phyloP scores from a whole-genome alignment of 2,113 vertebrate genomes.

The Xyliphius kryptos region DNA sequence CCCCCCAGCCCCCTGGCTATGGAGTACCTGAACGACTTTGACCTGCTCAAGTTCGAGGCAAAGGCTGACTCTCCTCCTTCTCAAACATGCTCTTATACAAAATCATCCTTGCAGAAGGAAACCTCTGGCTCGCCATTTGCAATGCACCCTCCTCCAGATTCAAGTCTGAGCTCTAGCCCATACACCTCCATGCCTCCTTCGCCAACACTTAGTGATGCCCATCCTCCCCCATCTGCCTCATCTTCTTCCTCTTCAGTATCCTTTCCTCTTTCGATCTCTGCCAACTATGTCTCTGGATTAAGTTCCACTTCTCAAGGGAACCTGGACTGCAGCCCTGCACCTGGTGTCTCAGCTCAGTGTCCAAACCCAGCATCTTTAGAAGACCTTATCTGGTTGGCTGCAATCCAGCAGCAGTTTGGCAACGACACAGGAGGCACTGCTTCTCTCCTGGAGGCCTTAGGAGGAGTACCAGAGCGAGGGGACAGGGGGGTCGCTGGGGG shows the following conservation, averaged over 20 bases:
- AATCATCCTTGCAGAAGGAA: constrained; percentile 51
- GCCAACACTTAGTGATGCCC: constrained; percentile 87
- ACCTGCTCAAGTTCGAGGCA: constrained; percentile 97
- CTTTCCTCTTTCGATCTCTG: constrained; percentile 64
- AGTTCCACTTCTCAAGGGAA: constrained; percentile 68
- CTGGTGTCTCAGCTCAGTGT: constrained; percentile 65
- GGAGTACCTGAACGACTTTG: constrained; percentile 98
- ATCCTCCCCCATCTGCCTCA: constrained; percentile 65
- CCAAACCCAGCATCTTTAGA: constrained; percentile 76
- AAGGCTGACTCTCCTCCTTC: constrained; percentile 83
- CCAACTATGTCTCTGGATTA: constrained; percentile 59
- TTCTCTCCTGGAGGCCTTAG: constrained; percentile 59
- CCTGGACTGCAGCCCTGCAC: constrained; percentile 66
- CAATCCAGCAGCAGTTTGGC: constrained; percentile 88
- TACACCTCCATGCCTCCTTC: constrained; percentile 96
- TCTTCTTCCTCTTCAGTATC: constrained; percentile 66
- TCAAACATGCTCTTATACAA: constrained; percentile 69
- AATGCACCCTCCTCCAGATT: constrained; percentile 79
- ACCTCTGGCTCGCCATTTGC: constrained; percentile 68
- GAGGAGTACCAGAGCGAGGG: constrained; percentile 56
- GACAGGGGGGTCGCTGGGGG: constrained; percentile 75
- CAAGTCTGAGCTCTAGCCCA: constrained; percentile 91
- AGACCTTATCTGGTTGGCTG: constrained; percentile 96
- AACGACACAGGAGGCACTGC: constrained; percentile 74
- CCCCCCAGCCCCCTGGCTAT: constrained; percentile 95